Evolutionary conservation across 1,140 invertebrate species (phyloP).

Genomic region (Panagrolaimus sp.): DNA sequence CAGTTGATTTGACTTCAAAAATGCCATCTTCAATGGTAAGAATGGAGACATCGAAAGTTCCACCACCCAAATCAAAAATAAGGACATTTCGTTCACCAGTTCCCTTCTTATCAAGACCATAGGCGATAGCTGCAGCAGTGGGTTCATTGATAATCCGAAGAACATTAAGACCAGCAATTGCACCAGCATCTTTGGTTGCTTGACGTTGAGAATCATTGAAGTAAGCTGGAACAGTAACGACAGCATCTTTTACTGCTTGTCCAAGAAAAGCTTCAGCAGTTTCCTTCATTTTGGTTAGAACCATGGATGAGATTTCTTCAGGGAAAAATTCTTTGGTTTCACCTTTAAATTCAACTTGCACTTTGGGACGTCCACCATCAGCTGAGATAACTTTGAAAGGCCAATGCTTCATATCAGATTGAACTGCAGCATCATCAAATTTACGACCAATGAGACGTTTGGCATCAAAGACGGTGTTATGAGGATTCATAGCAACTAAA

Average conservation of each 20-base stretch:
- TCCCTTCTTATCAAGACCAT: slow-evolving; percentile 64
- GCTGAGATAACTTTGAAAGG: slow-evolving; percentile 62
- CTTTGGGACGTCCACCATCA: slow-evolving; percentile 58
- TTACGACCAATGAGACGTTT: slow-evolving; percentile 72
- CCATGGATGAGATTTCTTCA: slow-evolving; percentile 66
- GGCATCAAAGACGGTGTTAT: slow-evolving; percentile 76
- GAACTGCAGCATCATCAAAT: slow-evolving; percentile 72
- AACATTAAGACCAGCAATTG: slow-evolving; percentile 64
- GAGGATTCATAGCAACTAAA: slow-evolving; percentile 77
- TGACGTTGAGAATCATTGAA: slow-evolving; percentile 65
- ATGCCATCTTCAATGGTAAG: slow-evolving; percentile 90
- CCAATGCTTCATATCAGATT: slow-evolving; percentile 67
- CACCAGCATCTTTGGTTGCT: slow-evolving; percentile 64
- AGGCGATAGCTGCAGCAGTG: slow-evolving; percentile 64
- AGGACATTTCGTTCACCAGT: slow-evolving; percentile 63
- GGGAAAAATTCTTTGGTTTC: slow-evolving; percentile 64
- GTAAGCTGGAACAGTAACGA: slow-evolving; percentile 64
- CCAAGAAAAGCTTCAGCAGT: slow-evolving; percentile 68
- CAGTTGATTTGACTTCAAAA: slow-evolving; percentile 85
- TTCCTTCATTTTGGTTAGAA: slow-evolving; percentile 67
- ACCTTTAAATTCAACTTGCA: slow-evolving; percentile 63
- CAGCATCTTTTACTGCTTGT: slow-evolving; percentile 75
- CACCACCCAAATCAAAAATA: slow-evolving; percentile 87
- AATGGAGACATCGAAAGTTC: slow-evolving; percentile 94
- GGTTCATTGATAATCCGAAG: slow-evolving; percentile 64